A percentile compares a stretch with the other conserved stretches of the same genome.
Evolutionary conservation across 2,797 vertebrate genomes (phyloP).

Genomic region (Leuciscus waleckii): DNA sequence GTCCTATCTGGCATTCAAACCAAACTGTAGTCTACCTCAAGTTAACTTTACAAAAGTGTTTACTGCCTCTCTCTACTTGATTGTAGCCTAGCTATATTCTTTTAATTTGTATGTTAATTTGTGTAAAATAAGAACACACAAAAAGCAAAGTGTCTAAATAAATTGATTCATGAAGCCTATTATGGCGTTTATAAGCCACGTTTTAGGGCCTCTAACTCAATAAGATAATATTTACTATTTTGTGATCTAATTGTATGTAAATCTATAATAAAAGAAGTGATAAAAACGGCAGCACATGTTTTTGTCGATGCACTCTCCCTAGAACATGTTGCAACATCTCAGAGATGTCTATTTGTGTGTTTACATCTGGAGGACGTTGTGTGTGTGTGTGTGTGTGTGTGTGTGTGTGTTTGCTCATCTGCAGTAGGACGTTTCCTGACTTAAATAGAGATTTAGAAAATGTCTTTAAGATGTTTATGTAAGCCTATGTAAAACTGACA

Average conservation of each 20-base stretch:
- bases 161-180: neutral
- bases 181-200: neutral
- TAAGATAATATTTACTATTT: neutral
- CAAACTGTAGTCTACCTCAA: slow-evolving; percentile 49
- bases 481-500: too few species aligned
- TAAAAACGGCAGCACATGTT: neutral
- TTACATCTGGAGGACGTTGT: too few species aligned
- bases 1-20: slow-evolving; percentile 45
- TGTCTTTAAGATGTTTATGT: too few species aligned
- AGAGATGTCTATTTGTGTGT: too few species aligned
- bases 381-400: too few species aligned
- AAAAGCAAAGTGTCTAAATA: neutral
- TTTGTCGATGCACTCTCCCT: neutral
- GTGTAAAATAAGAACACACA: neutral
- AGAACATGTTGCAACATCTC: neutral
- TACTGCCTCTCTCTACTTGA: neutral
- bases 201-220: neutral
- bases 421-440: too few species aligned
- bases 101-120: neutral
- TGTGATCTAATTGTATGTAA: neutral
- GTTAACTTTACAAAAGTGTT: neutral
- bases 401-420: too few species aligned
- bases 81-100: neutral
- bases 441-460: too few species aligned
- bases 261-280: neutral